phyloP scores from a whole-genome alignment of 2,888 invertebrate species.

The Eulithis prunata region DNA sequence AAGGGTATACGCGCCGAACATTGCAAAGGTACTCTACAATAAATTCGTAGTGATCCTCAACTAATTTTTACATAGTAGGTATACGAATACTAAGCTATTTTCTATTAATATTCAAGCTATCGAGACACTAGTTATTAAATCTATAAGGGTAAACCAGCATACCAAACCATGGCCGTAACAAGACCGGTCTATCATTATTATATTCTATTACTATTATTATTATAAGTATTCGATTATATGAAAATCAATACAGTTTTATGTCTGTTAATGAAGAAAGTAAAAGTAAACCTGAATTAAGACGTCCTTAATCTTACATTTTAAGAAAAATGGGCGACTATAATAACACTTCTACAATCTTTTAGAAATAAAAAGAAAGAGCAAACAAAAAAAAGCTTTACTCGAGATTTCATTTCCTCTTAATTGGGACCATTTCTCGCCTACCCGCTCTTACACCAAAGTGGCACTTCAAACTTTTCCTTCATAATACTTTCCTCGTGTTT shows the following conservation, averaged over 20 bases:
- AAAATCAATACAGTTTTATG: neutral
- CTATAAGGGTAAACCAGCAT: too few species aligned
- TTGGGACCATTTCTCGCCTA: conserved; percentile 30
- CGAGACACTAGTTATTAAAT: too few species aligned
- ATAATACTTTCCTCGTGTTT: conserved; percentile 21
- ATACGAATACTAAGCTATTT: too few species aligned
- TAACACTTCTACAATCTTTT: conserved; percentile 5
- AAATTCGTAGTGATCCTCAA: too few species aligned
- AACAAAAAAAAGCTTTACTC: conserved; percentile 22
- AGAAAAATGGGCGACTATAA: neutral
- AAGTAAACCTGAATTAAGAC: neutral
- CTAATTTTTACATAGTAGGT: too few species aligned
- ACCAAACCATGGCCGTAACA: too few species aligned
- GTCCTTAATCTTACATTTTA: neutral
- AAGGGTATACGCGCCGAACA: too few species aligned
- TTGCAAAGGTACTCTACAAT: too few species aligned
- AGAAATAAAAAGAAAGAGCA: conserved; percentile 18
- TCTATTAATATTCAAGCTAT: too few species aligned
- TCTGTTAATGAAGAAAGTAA: neutral
- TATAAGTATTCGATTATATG: too few species aligned
- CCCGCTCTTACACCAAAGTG: conserved; percentile 30
- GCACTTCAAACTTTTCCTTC: conserved; percentile 31
- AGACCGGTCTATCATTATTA: neutral
- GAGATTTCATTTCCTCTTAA: conserved; percentile 36
- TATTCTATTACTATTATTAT: too few species aligned